A percentile compares a stretch with the other conserved stretches of the same genome.
phyloP scores from a whole-genome alignment of 2,888 invertebrate species.

The Leptogaster cylindrica region DNA sequence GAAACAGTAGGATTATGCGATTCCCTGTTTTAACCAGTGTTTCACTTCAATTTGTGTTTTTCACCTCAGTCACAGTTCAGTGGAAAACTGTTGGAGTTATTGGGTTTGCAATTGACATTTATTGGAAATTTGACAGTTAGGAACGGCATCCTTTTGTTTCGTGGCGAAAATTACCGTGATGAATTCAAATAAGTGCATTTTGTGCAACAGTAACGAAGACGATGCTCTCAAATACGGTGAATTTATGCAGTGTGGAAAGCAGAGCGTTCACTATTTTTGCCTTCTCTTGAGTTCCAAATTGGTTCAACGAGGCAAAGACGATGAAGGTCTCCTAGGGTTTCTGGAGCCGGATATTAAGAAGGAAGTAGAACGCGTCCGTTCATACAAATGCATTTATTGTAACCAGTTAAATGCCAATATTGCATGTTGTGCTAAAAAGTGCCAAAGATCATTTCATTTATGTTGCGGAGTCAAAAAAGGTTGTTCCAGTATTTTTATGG shows the following conservation, averaged over 20 bases:
- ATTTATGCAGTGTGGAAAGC: slow-evolving; percentile 64
- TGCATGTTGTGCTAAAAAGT: slow-evolving; percentile 71
- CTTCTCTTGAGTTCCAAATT: slow-evolving; percentile 76
- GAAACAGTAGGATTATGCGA: no score
- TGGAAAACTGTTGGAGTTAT: no score
- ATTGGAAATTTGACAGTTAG: no score
- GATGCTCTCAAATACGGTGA: slow-evolving; percentile 67
- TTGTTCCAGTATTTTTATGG: slow-evolving; percentile 70
- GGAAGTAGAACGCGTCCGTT: slow-evolving; percentile 68
- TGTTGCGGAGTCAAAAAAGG: slow-evolving; percentile 73
- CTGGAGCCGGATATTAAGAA: slow-evolving; percentile 70
- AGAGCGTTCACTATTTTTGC: slow-evolving; percentile 77
- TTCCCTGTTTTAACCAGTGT: no score
- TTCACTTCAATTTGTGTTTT: no score
- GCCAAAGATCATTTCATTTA: slow-evolving; percentile 75
- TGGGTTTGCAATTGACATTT: no score
- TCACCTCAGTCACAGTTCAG: no score
- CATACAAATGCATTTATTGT: slow-evolving; percentile 75
- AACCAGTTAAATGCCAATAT: slow-evolving; percentile 72
- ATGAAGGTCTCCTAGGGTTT: slow-evolving; percentile 78
- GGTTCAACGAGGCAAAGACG: slow-evolving; percentile 71
- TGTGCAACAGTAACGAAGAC: slow-evolving; percentile 49
- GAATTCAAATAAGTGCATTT: no score
- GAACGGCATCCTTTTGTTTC: no score
- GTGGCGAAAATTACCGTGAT: no score